Base-by-base conservation (phyloP, 2,797 vertebrate species). In the Gadopsis bispinosus region DNA sequence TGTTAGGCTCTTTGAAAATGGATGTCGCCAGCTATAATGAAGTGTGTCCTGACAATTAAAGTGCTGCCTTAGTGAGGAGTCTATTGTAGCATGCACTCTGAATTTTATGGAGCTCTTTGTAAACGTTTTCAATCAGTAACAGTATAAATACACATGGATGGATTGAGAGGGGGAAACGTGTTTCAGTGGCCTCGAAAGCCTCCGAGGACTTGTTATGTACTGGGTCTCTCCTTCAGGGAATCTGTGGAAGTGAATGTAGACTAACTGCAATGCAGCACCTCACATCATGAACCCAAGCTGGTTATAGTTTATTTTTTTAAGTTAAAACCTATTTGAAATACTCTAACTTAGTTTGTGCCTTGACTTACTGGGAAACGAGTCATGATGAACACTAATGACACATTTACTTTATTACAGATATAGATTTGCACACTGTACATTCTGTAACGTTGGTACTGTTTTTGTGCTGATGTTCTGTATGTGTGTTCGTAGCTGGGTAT, bases 31-130 rank as follows among this genome's bases (percentile, higher is more conserved):
- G 74, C 79, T 82, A 81, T 89, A 87, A 88, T 79, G 76, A 91
- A 87, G 88, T 81, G 75, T 85, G 80, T 89, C 89, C 75, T 81
- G 77, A 85, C 83, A 89, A 87, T 88, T 87, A 88, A 89, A 88
- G 83, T 11, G 83, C 84, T 81, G 87, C 75, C 68, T 82, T 71
- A 73, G 81, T 39, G 58, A 79, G 65, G 80, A 75, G 80, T 70
- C 71, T 79, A 65, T 84, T 83, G 71, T 63, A 73, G 71, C 63
- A 51, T 73, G 73, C 70, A 54, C 73, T 83, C 83, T 82, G 69
- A 82, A 84, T 89, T 84, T 33, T 87, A 69, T 65, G 72, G 76
- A 81, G 83, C 74, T 74, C 73, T 83, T 82, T 75, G 73, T 77
- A 61, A 71, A 71, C 26, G 12, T 70, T 82, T 78, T 61, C 5